These are phyloP conservation scores for Malurus elegans DNA, from an alignment of 2,113 vertebrate species.

Conservation along the genomic window DNA sequence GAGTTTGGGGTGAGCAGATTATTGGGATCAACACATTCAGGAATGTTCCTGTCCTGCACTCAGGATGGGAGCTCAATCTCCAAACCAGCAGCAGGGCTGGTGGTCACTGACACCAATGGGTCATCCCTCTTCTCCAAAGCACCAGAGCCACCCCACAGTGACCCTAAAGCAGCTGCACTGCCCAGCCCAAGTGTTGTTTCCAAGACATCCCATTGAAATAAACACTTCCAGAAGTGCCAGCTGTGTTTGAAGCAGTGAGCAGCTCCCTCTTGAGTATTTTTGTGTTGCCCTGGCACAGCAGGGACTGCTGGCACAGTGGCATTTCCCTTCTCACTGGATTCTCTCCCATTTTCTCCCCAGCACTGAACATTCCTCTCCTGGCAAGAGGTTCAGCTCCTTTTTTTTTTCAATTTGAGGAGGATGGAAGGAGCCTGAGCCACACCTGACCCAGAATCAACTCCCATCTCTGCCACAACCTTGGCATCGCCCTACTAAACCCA, in stretches of 20 bases:
- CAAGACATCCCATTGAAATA: neutral
- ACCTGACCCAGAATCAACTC: neutral
- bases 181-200: neutral
- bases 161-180: neutral
- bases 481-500: neutral
- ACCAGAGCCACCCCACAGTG: neutral
- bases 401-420: neutral
- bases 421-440: neutral
- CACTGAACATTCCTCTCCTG: neutral
- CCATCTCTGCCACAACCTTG: neutral
- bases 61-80: neutral
- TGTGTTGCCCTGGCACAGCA: neutral
- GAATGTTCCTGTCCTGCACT: neutral
- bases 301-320: rapidly evolving
- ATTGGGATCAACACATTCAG: neutral
- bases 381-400: neutral
- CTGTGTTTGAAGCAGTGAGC: neutral
- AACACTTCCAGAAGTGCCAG: neutral
- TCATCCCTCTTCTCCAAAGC: neutral
- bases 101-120: neutral
- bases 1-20: neutral
- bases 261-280: neutral
- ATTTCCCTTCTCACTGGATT: neutral
- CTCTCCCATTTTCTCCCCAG: neutral
- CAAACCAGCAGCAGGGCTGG: neutral